Conservation (phyloP, 2,797 vertebrate species). For the Triplophysa bombifrons region DNA sequence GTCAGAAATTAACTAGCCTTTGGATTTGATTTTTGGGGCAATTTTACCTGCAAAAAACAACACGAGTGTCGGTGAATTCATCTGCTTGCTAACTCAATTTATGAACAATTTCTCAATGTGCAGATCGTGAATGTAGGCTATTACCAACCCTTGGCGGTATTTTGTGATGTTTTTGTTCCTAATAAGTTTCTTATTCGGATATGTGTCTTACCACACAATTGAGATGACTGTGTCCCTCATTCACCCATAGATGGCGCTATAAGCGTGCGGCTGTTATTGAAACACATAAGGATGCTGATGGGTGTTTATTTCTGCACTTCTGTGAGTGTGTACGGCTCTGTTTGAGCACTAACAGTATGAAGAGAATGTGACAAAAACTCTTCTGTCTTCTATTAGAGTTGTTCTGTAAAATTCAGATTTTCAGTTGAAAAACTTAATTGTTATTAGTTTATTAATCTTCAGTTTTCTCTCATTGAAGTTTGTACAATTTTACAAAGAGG, state of each 20-base stretch:
- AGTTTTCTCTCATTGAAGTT: no score
- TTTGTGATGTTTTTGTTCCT: no score
- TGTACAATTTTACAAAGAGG: no score
- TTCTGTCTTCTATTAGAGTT: not conserved
- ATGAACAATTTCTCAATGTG: not conserved
- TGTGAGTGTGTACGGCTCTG: slow-evolving; percentile 17
- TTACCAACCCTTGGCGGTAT: not conserved
- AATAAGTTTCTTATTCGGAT: no score
- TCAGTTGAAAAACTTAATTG: no score
- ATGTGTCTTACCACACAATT: not conserved
- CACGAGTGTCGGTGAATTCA: no score
- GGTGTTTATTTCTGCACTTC: slow-evolving; percentile 16
- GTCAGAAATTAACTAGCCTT: not conserved
- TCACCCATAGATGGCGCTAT: slow-evolving; percentile 54
- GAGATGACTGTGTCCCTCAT: not conserved
- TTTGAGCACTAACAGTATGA: not conserved
- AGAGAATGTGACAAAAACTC: slow-evolving; percentile 4
- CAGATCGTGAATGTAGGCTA: not conserved
- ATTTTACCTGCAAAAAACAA: not conserved
- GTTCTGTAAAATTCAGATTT: no score
- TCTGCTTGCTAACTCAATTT: no score
- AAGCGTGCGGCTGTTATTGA: slow-evolving; percentile 30
- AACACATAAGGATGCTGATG: slow-evolving; percentile 32
- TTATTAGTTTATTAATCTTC: no score
- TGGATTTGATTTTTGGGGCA: not conserved